Conservation (phyloP, 1,140 invertebrate species). For the Drosophila suzukii region DNA sequence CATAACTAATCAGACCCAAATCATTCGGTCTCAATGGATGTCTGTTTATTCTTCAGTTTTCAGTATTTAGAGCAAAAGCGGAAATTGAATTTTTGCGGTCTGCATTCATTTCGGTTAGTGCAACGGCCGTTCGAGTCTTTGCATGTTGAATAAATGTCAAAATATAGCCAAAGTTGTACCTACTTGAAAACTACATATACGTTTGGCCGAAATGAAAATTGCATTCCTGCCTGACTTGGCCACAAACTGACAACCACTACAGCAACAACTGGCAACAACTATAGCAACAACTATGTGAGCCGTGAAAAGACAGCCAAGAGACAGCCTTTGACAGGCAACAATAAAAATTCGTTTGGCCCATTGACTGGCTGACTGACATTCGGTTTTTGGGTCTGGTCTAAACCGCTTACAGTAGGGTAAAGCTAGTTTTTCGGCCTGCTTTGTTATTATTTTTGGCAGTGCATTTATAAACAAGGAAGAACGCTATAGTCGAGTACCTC, state of each 20-base stretch:
- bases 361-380: conserved; percentile 54
- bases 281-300: conserved; percentile 10
- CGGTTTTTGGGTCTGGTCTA: conserved; percentile 10
- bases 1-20: conserved; percentile 43
- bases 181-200: conserved; percentile 33
- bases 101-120: conserved; percentile 23
- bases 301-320: conserved; percentile 33
- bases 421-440: background rate
- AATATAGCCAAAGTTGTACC: conserved; percentile 30
- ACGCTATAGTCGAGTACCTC: too few relatives aligned
- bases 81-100: conserved; percentile 55
- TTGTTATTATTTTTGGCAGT: background rate
- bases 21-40: conserved; percentile 25
- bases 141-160: conserved; percentile 44
- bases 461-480: background rate
- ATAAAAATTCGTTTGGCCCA: conserved; percentile 52
- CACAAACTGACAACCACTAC: conserved; percentile 46
- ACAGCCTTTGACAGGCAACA: conserved; percentile 52
- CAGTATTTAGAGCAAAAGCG: conserved; percentile 13
- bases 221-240: conserved; percentile 44
- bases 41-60: conserved; percentile 26
- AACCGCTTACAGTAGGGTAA: background rate
- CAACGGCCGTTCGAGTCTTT: conserved; percentile 19
- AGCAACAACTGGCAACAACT: conserved; percentile 30
- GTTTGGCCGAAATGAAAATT: conserved; percentile 48